These are phyloP conservation scores for Ophion obscuratus DNA, from an alignment of 2,888 invertebrate species.

Conservation along the genomic window DNA sequence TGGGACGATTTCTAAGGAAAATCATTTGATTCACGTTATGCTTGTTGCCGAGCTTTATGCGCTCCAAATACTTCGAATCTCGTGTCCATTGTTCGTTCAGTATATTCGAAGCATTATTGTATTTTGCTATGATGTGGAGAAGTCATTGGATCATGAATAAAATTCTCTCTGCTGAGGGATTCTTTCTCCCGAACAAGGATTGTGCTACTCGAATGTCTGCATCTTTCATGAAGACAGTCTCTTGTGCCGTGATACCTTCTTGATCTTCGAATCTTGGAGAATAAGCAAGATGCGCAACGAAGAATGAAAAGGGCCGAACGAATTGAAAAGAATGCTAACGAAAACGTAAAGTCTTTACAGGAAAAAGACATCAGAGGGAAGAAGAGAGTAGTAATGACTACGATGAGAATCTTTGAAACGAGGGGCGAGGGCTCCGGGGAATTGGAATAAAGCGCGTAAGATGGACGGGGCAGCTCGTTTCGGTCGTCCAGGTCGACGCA, in stretches of 20 bases:
- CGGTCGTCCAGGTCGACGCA: slow-evolving; percentile 46
- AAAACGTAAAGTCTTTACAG: slow-evolving; percentile 52
- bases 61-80: slow-evolving; percentile 10
- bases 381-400: slow-evolving; percentile 22
- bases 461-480: slow-evolving; percentile 34
- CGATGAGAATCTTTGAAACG: slow-evolving; percentile 31
- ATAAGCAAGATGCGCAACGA: slow-evolving; percentile 7
- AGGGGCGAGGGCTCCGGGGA: slow-evolving; percentile 51
- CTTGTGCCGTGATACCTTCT: slow-evolving; percentile 27
- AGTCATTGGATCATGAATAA: slow-evolving; percentile 33
- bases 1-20: slow-evolving; percentile 11
- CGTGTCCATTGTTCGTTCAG: slow-evolving; percentile 16
- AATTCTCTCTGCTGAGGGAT: slow-evolving; percentile 25
- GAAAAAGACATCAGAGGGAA: slow-evolving; percentile 38
- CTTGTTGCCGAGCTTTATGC: background rate
- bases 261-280: slow-evolving; percentile 44
- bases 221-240: slow-evolving; percentile 47
- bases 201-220: slow-evolving; percentile 37
- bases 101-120: slow-evolving; percentile 24
- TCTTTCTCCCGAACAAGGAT: slow-evolving; percentile 22
- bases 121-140: slow-evolving; percentile 20
- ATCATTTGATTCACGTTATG: slow-evolving; percentile 37
- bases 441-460: slow-evolving; percentile 57
- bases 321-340: slow-evolving; percentile 62
- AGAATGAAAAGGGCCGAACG: slow-evolving; percentile 32